Percentiles rank a stretch among this genome's conserved stretches.
phyloP scores from a whole-genome alignment of 92 coral and sea anemone genomes.

The Galaxea fascicularis region DNA sequence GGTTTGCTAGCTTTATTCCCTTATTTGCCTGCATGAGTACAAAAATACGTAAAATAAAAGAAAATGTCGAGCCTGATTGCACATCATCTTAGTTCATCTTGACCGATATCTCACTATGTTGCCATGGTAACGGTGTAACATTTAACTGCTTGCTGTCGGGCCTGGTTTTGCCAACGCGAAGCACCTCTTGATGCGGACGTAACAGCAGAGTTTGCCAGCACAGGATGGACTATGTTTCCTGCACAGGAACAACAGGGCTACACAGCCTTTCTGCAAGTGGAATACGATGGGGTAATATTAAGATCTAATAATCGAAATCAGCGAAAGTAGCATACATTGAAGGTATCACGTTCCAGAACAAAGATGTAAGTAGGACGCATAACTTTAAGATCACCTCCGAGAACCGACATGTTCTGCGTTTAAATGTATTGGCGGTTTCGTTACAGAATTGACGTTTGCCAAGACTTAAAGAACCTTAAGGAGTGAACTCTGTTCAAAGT shows the following conservation, averaged over 20 bases:
- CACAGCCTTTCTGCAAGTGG: constrained; percentile 27
- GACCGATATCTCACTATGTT: constrained; percentile 33
- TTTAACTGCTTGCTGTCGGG: too few relatives aligned
- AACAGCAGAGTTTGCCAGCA: constrained; percentile 28
- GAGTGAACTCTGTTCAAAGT: too few relatives aligned
- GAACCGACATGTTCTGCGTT: too few relatives aligned
- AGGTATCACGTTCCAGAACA: too few relatives aligned
- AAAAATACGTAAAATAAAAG: neutral
- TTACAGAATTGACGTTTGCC: too few relatives aligned
- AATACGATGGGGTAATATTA: neutral
- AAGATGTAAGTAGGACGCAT: too few relatives aligned
- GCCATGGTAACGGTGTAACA: constrained; percentile 32
- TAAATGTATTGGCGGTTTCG: too few relatives aligned
- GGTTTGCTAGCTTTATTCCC: neutral
- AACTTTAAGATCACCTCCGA: too few relatives aligned
- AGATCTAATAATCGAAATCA: too few relatives aligned
- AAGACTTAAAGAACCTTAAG: too few relatives aligned
- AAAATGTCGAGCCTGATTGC: constrained; percentile 42
- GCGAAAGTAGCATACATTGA: too few relatives aligned
- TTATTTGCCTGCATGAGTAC: constrained; percentile 3
- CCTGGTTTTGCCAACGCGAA: neutral
- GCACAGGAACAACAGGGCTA: neutral
- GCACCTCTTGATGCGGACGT: constrained; percentile 37
- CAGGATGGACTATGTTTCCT: neutral
- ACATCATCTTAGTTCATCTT: constrained; percentile 7